Conservation (phyloP, 2,113 vertebrate species). For the Zosterops pallidus region DNA sequence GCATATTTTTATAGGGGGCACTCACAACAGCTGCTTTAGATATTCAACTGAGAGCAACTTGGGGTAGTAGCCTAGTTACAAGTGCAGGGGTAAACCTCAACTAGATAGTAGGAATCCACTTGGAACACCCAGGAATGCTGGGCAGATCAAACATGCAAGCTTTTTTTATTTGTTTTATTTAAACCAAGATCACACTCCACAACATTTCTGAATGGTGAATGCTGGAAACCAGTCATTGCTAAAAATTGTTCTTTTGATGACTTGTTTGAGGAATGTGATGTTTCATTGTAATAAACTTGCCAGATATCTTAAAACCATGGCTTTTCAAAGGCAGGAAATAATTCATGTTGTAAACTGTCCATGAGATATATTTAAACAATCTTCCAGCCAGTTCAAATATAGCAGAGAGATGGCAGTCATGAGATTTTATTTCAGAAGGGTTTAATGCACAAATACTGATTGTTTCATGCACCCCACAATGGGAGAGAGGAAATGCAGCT, state of each 20-base stretch:
- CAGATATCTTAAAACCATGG: not conserved
- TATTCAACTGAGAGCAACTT: not conserved
- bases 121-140: not conserved
- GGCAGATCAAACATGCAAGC: not conserved
- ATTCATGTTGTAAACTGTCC: constrained; percentile 27
- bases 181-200: not conserved
- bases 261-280: not conserved
- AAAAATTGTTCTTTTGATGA: constrained; percentile 27
- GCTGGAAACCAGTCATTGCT: not conserved
- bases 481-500: not conserved
- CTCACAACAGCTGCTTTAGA: not conserved
- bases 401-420: not conserved
- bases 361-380: constrained; percentile 15
- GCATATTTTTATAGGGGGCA: not conserved
- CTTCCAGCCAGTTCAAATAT: constrained; percentile 19
- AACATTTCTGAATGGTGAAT: constrained; percentile 5
- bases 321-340: constrained; percentile 42
- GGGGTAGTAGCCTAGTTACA: not conserved
- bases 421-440: not conserved
- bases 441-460: not conserved
- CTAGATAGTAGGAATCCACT: not conserved
- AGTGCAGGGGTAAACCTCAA: not conserved
- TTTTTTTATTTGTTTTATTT: not conserved
- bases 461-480: not conserved
- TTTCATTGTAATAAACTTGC: constrained; percentile 22